Evolutionary conservation across 2,888 invertebrate species (phyloP).

Genomic region (Byasa hedistus): DNA sequence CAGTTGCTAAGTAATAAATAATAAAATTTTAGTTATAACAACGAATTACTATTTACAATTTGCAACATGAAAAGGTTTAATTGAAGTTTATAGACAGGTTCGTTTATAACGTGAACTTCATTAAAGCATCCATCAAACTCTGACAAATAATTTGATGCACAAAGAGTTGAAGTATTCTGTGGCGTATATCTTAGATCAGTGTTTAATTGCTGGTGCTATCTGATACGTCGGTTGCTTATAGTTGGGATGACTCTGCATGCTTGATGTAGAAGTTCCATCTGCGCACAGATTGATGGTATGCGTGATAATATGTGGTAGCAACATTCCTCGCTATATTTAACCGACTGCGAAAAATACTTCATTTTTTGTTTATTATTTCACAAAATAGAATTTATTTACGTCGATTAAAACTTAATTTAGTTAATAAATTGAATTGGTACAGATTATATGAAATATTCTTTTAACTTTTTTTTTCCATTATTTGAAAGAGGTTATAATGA

Average conservation of each 20-base stretch:
- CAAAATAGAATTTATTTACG: too few relatives aligned
- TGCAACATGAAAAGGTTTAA: too few relatives aligned
- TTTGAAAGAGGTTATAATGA: too few relatives aligned
- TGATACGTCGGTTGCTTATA: constrained; percentile 40
- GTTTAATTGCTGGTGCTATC: constrained; percentile 39
- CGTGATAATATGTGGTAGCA: constrained; percentile 12
- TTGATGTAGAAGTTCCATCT: constrained; percentile 11
- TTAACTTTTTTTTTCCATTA: too few relatives aligned
- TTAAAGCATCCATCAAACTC: constrained; percentile 23
- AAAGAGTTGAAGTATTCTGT: constrained; percentile 18
- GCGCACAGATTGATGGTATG: constrained; percentile 3
- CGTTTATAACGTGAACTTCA: background rate
- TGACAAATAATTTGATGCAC: constrained; percentile 3
- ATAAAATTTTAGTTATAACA: too few relatives aligned
- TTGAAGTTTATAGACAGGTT: background rate
- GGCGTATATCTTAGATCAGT: constrained; percentile 35
- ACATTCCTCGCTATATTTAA: constrained; percentile 5
- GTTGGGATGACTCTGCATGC: constrained; percentile 39
- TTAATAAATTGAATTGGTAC: too few relatives aligned
- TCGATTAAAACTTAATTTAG: too few relatives aligned
- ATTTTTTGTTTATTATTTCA: too few relatives aligned
- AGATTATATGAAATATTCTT: too few relatives aligned
- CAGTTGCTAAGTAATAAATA: too few relatives aligned
- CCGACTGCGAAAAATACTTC: background rate
- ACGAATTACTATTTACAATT: too few relatives aligned